Evolutionary conservation across 1,140 invertebrate genomes (phyloP).

Genomic region (Caenorhabditis remanei): DNA sequence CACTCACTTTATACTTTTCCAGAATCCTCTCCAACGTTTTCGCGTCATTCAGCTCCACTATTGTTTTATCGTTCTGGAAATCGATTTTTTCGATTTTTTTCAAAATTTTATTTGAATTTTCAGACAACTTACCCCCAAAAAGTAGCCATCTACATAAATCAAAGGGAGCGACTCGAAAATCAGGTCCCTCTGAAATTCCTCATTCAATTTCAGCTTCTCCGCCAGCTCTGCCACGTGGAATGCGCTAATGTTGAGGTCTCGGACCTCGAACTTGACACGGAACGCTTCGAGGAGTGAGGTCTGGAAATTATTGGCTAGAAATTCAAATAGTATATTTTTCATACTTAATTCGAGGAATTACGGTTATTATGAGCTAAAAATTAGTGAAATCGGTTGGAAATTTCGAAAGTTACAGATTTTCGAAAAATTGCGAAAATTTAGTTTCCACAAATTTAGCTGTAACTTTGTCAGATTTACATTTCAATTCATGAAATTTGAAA

Average conservation of each 20-base stretch:
- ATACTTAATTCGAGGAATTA: too few relatives aligned
- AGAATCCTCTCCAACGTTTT: background rate
- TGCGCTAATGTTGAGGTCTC: slow-evolving; percentile 1
- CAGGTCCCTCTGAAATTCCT: slow-evolving; percentile 27
- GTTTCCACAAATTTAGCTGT: too few relatives aligned
- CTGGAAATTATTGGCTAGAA: background rate
- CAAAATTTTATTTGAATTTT: background rate
- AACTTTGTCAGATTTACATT: too few relatives aligned
- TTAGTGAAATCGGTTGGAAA: too few relatives aligned
- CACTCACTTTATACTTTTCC: slow-evolving; percentile 8
- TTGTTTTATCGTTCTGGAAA: slow-evolving; percentile 23
- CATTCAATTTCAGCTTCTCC: slow-evolving; percentile 28
- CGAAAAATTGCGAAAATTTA: too few relatives aligned
- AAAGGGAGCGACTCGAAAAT: slow-evolving; percentile 23
- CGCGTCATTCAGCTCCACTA: slow-evolving; percentile 22
- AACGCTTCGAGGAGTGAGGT: slow-evolving; percentile 27
- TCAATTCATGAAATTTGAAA: too few relatives aligned
- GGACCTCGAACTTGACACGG: slow-evolving; percentile 29
- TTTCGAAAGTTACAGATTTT: too few relatives aligned
- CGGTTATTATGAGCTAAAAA: background rate
- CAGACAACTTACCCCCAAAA: background rate
- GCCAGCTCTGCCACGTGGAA: slow-evolving; percentile 34
- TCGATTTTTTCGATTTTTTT: background rate
- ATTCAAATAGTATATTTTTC: too few relatives aligned
- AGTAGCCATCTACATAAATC: slow-evolving; percentile 39